Base-by-base conservation (phyloP, 2,113 vertebrate genomes). In the Leuciscus idus region DNA sequence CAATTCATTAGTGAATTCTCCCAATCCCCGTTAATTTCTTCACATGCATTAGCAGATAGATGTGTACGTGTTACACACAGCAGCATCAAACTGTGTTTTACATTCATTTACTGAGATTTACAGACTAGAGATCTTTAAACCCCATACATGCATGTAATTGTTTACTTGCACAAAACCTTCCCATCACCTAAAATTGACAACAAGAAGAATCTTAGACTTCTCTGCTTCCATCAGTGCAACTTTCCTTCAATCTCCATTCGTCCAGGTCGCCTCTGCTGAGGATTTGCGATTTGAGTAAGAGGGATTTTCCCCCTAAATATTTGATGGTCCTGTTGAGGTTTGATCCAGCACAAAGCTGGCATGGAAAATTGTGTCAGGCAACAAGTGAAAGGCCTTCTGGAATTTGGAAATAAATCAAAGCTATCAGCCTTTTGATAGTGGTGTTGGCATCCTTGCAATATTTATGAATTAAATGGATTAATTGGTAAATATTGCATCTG, bases 391-490 rank as follows among this genome's bases (percentile, higher is more conserved):
- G 68, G 26, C 55, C 76, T 80, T 28, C 30, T 55, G 57, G 75
- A 85, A 70, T 85, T 52, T 76, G 84, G 76, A 85, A 79, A 46
- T 39, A 59, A 68, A 85, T 85, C 84, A 79, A 85, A 85, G 84
- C 30, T 28, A 15, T 85, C 48, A 79, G 76, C 36, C n/a, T n/a
- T n/a, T n/a, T n/a, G n/a, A n/a, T n/a, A n/a, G 8, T 17, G 30
- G 8, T 19, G 33, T 55, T 70, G 75, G 15, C 84, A 85, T 66
- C 6, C 30, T 59, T 70, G 43, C 13, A 79, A 46, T 79, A 80
- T 70, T 79, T 70, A 85, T 79, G 75, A 72, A 85, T 85, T 33
- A 70, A 70, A 68, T 83, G 75, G 30, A 79, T 57, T 79, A 79
- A 59, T 70, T 85, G 62, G 43, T 43, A 33, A 70, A 70, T 68